Conservation (phyloP, 2,888 invertebrate species). For the Anticlea derivata region DNA sequence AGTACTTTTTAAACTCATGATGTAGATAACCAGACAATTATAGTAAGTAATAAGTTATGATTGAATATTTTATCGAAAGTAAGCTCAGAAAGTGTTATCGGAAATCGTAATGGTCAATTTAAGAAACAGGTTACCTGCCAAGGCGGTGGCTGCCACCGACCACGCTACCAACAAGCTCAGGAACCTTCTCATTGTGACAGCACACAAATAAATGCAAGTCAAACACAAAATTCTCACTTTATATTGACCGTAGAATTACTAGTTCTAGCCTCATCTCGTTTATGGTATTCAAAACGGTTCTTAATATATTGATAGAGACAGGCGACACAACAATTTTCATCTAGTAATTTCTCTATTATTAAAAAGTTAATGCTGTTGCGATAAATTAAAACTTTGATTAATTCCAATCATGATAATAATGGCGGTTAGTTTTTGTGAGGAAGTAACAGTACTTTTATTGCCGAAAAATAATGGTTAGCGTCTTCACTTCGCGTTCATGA, state of each 20-base stretch:
- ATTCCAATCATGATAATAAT: conserved; percentile 28
- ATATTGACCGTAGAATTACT: conserved; percentile 62
- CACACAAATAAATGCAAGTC: conserved; percentile 56
- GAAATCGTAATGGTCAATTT: conserved; percentile 7
- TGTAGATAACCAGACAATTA: no score
- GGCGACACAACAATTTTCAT: conserved; percentile 53
- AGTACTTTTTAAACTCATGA: no score
- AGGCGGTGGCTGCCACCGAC: conserved; percentile 34
- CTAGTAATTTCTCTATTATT: conserved; percentile 59
- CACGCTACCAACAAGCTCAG: conserved; percentile 38
- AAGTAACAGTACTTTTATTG: conserved; percentile 41
- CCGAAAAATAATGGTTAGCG: conserved; percentile 22
- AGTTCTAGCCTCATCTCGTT: conserved; percentile 45
- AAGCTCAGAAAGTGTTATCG: conserved; percentile 11
- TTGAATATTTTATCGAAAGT: no score
- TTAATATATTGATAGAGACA: conserved; percentile 54
- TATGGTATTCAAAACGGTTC: conserved; percentile 60
- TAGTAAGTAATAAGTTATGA: no score
- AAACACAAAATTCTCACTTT: conserved; percentile 52
- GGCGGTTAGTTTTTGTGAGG: conserved; percentile 22
- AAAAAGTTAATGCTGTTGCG: conserved; percentile 41
- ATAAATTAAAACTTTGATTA: conserved; percentile 38
- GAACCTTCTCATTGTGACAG: conserved; percentile 56
- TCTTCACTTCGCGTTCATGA: conserved; percentile 13
- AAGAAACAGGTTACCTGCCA: conserved; percentile 46